Conservation (phyloP, 2,888 invertebrate genomes). For the Pasiphila rectangulata region DNA sequence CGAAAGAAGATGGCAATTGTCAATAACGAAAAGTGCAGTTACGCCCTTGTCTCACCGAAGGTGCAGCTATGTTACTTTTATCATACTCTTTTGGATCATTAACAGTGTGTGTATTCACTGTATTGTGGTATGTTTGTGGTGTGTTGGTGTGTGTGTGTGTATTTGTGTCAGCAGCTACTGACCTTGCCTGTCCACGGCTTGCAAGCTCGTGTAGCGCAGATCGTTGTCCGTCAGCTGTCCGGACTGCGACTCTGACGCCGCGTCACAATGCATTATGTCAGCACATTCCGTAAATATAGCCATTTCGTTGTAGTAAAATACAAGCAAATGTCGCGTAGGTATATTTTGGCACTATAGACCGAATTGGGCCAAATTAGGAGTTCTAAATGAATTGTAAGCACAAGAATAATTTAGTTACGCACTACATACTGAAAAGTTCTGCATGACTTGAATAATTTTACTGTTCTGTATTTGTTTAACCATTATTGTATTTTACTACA, state of each 20-base stretch:
- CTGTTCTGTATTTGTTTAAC: neutral
- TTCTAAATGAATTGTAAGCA: too few relatives aligned
- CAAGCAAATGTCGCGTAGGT: neutral
- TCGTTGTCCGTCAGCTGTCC: constrained; percentile 71
- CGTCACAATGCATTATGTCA: constrained; percentile 24
- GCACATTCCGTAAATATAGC: constrained; percentile 17
- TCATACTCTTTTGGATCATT: too few relatives aligned
- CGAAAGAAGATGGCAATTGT: too few relatives aligned
- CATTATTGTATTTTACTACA: constrained; percentile 24
- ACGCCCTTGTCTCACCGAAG: too few relatives aligned
- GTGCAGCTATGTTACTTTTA: too few relatives aligned
- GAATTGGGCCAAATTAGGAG: too few relatives aligned
- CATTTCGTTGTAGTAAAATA: constrained; percentile 28
- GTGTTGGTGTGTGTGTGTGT: neutral
- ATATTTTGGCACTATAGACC: neutral
- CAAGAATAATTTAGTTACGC: too few relatives aligned
- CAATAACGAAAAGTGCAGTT: too few relatives aligned
- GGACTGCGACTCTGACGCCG: constrained; percentile 28
- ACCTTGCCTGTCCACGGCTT: constrained; percentile 85
- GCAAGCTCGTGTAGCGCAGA: constrained; percentile 84
- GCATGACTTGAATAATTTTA: too few relatives aligned
- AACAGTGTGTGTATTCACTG: neutral
- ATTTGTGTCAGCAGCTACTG: constrained; percentile 34
- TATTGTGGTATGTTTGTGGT: neutral
- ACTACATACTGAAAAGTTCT: too few relatives aligned